Evolutionary conservation across 1,140 invertebrate genomes (phyloP), one percentile per base, ranked within the genome.

Genomic region (Sogatella furcifera): DNA sequence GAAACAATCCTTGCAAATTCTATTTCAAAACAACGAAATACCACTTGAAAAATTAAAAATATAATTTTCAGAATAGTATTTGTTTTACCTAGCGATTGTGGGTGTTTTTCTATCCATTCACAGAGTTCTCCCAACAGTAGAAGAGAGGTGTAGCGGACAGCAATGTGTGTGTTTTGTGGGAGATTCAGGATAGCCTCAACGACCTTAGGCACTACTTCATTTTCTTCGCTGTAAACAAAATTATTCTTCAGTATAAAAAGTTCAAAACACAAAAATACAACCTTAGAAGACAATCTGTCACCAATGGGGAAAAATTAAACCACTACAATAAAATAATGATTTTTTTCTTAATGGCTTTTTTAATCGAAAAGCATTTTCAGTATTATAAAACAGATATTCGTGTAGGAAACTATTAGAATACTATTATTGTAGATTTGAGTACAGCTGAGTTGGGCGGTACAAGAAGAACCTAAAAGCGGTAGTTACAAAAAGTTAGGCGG

Each of bases 41-140:
- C 31, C 31, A 38, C 54, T 5, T 59, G 19, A n/a, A 49, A 15
- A 22, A n/a, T 10, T 4, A 59, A 59, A 55, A 22, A 54, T 55
- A n/a, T n/a, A 59, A 5, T 34, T 53, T 34, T 10, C 5, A 13
- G 11, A 38, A 38, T 38, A 8, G 5, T 9, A 41, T 46, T 52
- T 15, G 24, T 61, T 60, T 73, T 75, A 84, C 84, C 81, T 67
- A 95, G 72, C 24, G 84, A 83, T 60, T 86, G 80, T 0, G 89
- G 80, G 77, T 98, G 92, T 71, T 82, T 82, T 68, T 95, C 88
- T 43, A 98, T 88, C 96, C 96, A 99, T 70, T 97, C 92, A 67
- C 90, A 88, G 17, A 98, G 77, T 75, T 97, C 93, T 5, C 94
- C 95, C 31, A 98, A 75, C 14, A 99, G 76, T 61, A 91, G 78